These are phyloP conservation scores for Aptenodytes forsteri DNA, from an alignment of 2,113 vertebrate species.

Conservation along the genomic window DNA sequence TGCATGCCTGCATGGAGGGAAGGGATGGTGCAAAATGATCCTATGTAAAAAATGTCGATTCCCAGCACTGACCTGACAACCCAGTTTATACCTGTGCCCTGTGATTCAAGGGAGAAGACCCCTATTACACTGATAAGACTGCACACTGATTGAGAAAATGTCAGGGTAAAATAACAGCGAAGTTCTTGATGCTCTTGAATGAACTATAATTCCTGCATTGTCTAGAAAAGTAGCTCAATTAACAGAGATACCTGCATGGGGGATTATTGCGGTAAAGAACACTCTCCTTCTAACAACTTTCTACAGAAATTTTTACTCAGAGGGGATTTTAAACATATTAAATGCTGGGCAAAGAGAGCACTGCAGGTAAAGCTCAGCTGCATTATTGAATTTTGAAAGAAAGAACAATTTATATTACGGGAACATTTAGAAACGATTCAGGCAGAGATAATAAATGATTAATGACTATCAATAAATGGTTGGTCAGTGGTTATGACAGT, in stretches of 20 bases:
- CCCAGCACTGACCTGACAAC: not conserved
- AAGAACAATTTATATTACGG: not conserved
- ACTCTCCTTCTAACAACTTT: conserved; percentile 1
- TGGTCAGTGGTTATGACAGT: not conserved
- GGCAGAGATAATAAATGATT: conserved; percentile 21
- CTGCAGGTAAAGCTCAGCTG: not conserved
- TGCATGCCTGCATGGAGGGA: not conserved
- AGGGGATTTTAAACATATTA: conserved; percentile 33
- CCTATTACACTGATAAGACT: not conserved
- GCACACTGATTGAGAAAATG: not conserved
- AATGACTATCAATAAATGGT: conserved; percentile 23
- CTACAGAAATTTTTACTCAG: not conserved
- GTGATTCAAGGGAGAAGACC: not conserved
- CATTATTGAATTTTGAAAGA: not conserved
- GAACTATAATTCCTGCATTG: conserved; percentile 10
- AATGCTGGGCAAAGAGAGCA: not conserved
- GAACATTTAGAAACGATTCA: conserved; percentile 27
- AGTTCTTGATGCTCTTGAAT: not conserved
- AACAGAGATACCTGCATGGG: not conserved
- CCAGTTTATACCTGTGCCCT: not conserved
- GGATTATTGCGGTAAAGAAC: not conserved
- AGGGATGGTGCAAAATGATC: not conserved
- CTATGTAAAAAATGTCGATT: not conserved
- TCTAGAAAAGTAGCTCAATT: conserved; percentile 20
- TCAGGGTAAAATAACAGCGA: not conserved